Conservation (phyloP, 2,113 vertebrate genomes). For the human (Homo sapiens) region DNA sequence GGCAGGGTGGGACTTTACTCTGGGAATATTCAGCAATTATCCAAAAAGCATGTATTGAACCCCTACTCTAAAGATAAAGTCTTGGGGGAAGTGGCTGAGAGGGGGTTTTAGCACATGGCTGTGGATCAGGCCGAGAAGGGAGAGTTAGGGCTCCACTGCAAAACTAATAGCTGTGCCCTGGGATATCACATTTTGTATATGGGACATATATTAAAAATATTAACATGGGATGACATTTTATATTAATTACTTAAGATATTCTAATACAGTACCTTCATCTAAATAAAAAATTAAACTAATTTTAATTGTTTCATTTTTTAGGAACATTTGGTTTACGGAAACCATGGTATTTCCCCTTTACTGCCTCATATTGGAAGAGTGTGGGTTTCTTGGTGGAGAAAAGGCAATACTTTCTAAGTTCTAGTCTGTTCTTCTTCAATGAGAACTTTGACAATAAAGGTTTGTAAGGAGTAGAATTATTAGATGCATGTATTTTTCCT, state of each 20-base stretch:
- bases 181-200: not conserved
- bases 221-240: not conserved
- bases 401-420: not conserved
- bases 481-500: not conserved
- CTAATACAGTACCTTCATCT: not conserved
- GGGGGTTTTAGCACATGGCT: fast-evolving
- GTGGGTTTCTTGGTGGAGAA: slow-evolving; percentile 42
- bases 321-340: slow-evolving; percentile 77
- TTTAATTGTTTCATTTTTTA: slow-evolving; percentile 48
- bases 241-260: not conserved
- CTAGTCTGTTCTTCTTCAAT: slow-evolving; percentile 68
- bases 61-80: fast-evolving
- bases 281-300: not conserved
- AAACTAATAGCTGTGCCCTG: not conserved
- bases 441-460: slow-evolving; percentile 70
- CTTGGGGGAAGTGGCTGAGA: not conserved
- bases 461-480: not conserved
- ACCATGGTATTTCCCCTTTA: slow-evolving; percentile 82
- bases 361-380: slow-evolving; percentile 79
- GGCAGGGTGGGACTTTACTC: fast-evolving
- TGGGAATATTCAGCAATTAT: not conserved
- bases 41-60: not conserved
- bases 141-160: fast-evolving
- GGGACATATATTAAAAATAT: not conserved
- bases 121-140: not conserved